Conservation (phyloP, 2,888 invertebrate species). For the Drosophila cognata region DNA sequence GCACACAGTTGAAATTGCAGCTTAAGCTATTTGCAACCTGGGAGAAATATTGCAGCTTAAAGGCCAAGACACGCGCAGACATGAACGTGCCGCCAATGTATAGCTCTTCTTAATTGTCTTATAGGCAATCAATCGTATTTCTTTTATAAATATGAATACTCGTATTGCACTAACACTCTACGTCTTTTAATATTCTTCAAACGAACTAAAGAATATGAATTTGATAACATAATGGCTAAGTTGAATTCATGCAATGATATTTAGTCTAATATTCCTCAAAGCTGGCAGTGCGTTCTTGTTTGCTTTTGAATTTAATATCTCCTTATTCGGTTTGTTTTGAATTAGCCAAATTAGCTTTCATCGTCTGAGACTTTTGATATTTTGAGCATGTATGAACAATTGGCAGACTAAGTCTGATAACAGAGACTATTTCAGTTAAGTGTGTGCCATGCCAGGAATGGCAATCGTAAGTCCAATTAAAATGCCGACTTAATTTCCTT, state of each 20-base stretch:
- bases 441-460: not conserved
- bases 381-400: not conserved
- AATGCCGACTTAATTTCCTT: constrained; percentile 16
- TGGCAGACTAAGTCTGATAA: not conserved
- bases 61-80: not conserved
- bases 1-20: constrained; percentile 39
- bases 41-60: constrained; percentile 21
- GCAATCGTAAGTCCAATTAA: constrained; percentile 28
- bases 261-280: not conserved
- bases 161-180: not conserved
- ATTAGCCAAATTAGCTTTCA: not conserved
- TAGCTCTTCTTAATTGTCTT: not conserved
- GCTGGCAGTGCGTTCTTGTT: too few relatives aligned
- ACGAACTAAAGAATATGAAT: not conserved
- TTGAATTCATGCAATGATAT: not conserved
- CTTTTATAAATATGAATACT: not conserved
- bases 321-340: not conserved
- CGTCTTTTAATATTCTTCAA: not conserved
- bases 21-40: constrained; percentile 18
- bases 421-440: not conserved
- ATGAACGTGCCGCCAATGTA: not conserved
- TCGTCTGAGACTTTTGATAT: not conserved
- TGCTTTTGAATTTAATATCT: not conserved
- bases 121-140: not conserved
- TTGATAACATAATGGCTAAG: not conserved